Base-by-base conservation (phyloP, 2,113 vertebrate genomes). In the Guaruba guarouba region DNA sequence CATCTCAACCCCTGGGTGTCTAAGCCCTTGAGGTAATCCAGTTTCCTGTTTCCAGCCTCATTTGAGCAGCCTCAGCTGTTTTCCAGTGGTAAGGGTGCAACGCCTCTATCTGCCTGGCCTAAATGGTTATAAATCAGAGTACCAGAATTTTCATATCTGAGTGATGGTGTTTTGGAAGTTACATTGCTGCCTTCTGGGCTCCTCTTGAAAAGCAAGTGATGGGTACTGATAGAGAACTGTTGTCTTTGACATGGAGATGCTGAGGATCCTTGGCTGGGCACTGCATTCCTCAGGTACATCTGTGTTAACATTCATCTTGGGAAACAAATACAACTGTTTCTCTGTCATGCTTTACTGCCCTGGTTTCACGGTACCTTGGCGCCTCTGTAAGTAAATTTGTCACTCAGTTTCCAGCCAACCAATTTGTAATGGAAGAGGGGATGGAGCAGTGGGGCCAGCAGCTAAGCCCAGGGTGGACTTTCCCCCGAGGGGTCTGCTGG, bases 401-500 rank as follows among this genome's bases (percentile, higher is more conserved):
- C 33, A 17, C 43, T 75, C 61, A 19, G 11, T 68, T 94, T 73
- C 41, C 68, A 62, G 44, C n/a, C 10, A 5, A 59, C 90, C 49
- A 37, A 28, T 52, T 4, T 48, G 24, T 75, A 46, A 69, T 2
- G 8, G 57, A 29, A 33, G 35, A 22, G 43, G 20, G 17, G 7
- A n/a, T 37, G 71, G 37, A 46, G 17, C 0, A 0, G 24, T 11
- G 39, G 52, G 39, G 35, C 31, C 1, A 9, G 52, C 44, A 80
- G 82, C 74, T 33, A 24, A 16, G 25, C 35, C 44, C 2, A 1
- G n/a, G 25, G 11, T 67, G 92, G 35, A 94, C 93, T 93, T 96
- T 89, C 2, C 33, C 62, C 76, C 1, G 0, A 11, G 71, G 75
- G 76, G 68, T 82, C 93, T 96, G 88, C 35, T 49, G 2, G 1